These are phyloP conservation scores for Nematolebias whitei DNA, from an alignment of 2,113 vertebrate genomes.

Conservation along the genomic window DNA sequence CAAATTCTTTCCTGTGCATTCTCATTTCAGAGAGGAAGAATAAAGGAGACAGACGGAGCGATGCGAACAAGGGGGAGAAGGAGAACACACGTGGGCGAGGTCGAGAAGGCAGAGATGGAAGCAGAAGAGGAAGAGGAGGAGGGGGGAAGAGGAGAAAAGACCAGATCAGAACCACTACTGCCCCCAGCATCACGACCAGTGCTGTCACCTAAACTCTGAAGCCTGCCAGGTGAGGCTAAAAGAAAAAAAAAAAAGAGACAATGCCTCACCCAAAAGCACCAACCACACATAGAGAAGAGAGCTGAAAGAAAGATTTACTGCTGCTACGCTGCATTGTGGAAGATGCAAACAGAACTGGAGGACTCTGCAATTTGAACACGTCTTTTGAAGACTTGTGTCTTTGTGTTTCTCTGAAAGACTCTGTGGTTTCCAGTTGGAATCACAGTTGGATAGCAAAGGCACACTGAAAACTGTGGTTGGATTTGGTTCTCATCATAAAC, in stretches of 20 bases:
- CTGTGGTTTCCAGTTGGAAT: constrained; percentile 33
- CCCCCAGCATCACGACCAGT: constrained; percentile 3
- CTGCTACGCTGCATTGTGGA: constrained; percentile 77
- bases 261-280: constrained; percentile 35
- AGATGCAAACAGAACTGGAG: constrained; percentile 75
- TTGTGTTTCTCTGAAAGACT: constrained; percentile 43
- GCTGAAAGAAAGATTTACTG: constrained; percentile 65
- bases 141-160: constrained; percentile 67
- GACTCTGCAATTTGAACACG: constrained; percentile 57
- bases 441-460: constrained; percentile 42
- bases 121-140: constrained; percentile 44
- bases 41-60: constrained; percentile 73
- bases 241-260: constrained; percentile 24
- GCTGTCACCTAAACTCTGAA: constrained; percentile 76
- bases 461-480: constrained; percentile 22
- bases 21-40: constrained; percentile 75
- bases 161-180: constrained; percentile 36
- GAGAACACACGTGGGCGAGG: constrained; percentile 53
- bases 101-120: constrained; percentile 24
- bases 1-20: constrained; percentile 19
- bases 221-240: constrained; percentile 33
- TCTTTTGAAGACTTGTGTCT: constrained; percentile 30
- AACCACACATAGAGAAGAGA: constrained; percentile 28
- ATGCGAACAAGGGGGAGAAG: constrained; percentile 77
- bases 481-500: constrained; percentile 31